phyloP scores from a whole-genome alignment of 2,888 invertebrate genomes.

The Chrysolina oricalcia region DNA sequence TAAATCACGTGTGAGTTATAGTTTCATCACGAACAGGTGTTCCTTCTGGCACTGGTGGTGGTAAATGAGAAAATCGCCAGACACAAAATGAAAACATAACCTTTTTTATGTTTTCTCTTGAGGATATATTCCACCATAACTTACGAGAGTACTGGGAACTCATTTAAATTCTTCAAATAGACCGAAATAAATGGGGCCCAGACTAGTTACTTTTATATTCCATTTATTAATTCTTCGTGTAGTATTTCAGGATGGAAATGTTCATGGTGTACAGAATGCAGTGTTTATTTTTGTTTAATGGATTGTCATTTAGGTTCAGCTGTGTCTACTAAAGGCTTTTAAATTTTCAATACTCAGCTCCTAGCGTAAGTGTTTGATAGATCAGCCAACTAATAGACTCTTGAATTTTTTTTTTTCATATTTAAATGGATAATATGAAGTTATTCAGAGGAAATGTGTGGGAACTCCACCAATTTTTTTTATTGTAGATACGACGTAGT shows the following conservation, averaged over 20 bases:
- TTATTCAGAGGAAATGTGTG: too few species aligned
- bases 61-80: slow-evolving; percentile 9
- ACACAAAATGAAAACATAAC: slow-evolving; percentile 1
- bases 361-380: too few species aligned
- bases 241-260: slow-evolving; percentile 40
- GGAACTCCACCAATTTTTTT: too few species aligned
- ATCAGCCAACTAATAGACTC: too few species aligned
- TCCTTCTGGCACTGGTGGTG: slow-evolving; percentile 6
- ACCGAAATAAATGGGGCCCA: slow-evolving; percentile 38
- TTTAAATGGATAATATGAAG: too few species aligned
- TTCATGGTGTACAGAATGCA: slow-evolving; percentile 28
- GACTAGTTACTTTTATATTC: slow-evolving; percentile 31
- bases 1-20: slow-evolving; percentile 12
- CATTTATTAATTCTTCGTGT: slow-evolving; percentile 28
- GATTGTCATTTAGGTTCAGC: too few species aligned
- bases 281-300: slow-evolving; percentile 5
- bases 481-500: too few species aligned
- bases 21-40: slow-evolving; percentile 16
- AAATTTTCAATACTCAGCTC: too few species aligned
- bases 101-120: background rate
- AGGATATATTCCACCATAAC: background rate
- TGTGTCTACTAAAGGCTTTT: too few species aligned
- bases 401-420: too few species aligned
- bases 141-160: slow-evolving; percentile 11
- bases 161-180: slow-evolving; percentile 38